Evolutionary conservation across 2,113 vertebrate genomes (phyloP).

Genomic region (Gobius niger): DNA sequence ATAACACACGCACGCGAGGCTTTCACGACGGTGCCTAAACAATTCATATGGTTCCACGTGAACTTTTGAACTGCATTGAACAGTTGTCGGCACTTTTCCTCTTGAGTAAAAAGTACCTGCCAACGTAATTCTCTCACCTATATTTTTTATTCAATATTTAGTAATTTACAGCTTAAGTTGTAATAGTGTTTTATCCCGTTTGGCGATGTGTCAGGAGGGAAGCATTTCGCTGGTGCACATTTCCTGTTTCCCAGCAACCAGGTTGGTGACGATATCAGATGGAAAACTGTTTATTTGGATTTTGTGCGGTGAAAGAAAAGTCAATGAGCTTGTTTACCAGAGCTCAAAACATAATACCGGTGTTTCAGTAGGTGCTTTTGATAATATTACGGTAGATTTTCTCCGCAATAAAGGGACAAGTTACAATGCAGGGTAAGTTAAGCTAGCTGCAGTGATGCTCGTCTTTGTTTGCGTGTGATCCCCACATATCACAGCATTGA

Average conservation of each 20-base stretch:
- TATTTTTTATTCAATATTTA: too few species aligned
- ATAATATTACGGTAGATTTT: not conserved
- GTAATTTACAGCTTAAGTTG: not conserved
- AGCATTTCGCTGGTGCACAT: slow-evolving; percentile 74
- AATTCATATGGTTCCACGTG: not conserved
- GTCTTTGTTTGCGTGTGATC: not conserved
- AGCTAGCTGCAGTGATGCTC: slow-evolving; percentile 61
- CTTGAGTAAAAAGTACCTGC: not conserved
- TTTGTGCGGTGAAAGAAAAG: not conserved
- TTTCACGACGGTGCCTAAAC: not conserved
- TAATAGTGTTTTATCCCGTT: not conserved
- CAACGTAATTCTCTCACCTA: not conserved
- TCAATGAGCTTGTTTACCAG: not conserved
- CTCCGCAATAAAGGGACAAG: slow-evolving; percentile 13
- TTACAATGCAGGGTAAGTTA: slow-evolving; percentile 72
- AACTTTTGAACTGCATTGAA: not conserved
- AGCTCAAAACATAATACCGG: not conserved
- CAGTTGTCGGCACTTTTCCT: not conserved
- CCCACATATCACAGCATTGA: not conserved
- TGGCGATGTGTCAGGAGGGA: slow-evolving; percentile 37
- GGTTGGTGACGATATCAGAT: slow-evolving; percentile 67
- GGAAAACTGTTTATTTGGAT: slow-evolving; percentile 38
- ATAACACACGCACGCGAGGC: not conserved
- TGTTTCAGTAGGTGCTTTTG: slow-evolving; percentile 42
- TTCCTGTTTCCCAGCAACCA: slow-evolving; percentile 83